Evolutionary conservation across 37 sponge, comb jelly and placozoan genomes (phyloP).

Genomic region (Beroe forskalii): DNA sequence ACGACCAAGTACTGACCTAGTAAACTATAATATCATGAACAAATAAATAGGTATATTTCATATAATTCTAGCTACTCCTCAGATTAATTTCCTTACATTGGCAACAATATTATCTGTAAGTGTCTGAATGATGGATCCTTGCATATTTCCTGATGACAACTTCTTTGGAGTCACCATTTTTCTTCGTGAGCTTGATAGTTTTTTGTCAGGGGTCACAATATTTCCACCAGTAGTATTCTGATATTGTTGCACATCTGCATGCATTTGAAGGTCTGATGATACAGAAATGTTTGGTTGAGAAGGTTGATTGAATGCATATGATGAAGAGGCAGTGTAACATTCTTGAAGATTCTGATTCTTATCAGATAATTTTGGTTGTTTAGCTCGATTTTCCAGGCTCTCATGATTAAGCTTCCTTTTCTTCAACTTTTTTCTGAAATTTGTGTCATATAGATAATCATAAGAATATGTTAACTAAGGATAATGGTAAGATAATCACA

Average conservation of each 20-base stretch:
- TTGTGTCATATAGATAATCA: background rate
- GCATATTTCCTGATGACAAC: background rate
- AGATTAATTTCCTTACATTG: conserved; percentile 1
- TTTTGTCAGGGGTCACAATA: background rate
- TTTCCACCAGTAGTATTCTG: background rate
- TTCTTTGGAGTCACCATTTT: conserved; percentile 11
- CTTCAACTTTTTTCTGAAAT: background rate
- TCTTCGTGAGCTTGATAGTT: conserved; percentile 20
- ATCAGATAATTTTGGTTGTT: too few species aligned
- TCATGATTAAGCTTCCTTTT: too few species aligned
- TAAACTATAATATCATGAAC: background rate
- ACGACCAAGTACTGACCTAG: too few species aligned
- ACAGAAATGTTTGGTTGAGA: too few species aligned
- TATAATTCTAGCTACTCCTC: background rate
- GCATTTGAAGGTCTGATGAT: too few species aligned
- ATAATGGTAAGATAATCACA: background rate
- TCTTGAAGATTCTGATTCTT: too few species aligned
- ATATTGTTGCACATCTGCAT: too few species aligned
- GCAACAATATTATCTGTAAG: conserved; percentile 7
- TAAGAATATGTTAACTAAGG: background rate
- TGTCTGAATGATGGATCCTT: conserved; percentile 17
- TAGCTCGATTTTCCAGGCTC: too few species aligned
- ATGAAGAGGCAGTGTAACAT: too few species aligned
- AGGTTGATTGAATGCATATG: too few species aligned
- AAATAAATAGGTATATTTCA: background rate